These are phyloP conservation scores for Salpingus planirostris DNA, from an alignment of 2,888 invertebrate genomes.

Conservation along the genomic window DNA sequence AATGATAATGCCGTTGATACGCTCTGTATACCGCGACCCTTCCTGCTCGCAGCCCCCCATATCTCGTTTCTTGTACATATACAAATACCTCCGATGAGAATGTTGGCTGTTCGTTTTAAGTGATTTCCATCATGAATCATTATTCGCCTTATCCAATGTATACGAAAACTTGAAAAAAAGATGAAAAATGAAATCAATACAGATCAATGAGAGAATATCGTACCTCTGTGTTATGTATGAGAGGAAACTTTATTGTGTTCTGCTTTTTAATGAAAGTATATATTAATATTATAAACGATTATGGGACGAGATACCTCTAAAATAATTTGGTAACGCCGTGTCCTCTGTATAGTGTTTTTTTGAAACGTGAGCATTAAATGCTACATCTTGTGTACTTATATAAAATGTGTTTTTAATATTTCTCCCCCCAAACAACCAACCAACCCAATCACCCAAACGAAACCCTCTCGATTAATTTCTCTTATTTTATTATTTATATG, in stretches of 20 bases:
- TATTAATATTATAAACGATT: conserved; percentile 38
- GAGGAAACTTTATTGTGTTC: conserved; percentile 45
- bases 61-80: conserved; percentile 29
- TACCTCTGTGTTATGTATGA: conserved; percentile 44
- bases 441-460: too few relatives aligned
- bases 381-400: conserved; percentile 46
- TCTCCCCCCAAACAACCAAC: conserved; percentile 7
- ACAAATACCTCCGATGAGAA: conserved; percentile 41
- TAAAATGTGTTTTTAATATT: conserved; percentile 36
- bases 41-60: conserved; percentile 18
- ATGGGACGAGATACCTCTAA: conserved; percentile 44
- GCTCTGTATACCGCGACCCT: conserved; percentile 18
- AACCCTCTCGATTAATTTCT: conserved; percentile 4
- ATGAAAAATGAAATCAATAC: conserved; percentile 32
- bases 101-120: conserved; percentile 45
- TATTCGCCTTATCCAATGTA: conserved; percentile 62
- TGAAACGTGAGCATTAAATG: conserved; percentile 46
- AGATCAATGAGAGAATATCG: conserved; percentile 39
- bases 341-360: conserved; percentile 46
- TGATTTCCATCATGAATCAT: conserved; percentile 45
- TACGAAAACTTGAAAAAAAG: too few relatives aligned
- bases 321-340: conserved; percentile 44
- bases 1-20: conserved; percentile 24
- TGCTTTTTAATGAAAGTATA: conserved; percentile 44
- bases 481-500: too few relatives aligned